Base-by-base conservation (phyloP, 2,113 vertebrate genomes). In the Mustela lutreola region DNA sequence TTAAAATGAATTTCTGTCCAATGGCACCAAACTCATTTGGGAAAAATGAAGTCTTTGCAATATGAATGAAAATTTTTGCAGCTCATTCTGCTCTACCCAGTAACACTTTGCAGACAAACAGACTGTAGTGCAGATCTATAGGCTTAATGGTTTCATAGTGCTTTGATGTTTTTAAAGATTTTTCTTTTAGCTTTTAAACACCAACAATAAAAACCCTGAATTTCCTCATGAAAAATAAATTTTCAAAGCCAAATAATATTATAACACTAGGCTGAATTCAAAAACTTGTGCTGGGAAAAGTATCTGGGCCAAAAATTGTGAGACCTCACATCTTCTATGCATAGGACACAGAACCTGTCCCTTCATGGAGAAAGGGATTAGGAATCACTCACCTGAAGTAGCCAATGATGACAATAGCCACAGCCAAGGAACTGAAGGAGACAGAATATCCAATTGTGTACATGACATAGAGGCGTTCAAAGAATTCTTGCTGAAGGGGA, bases 401-500 rank as follows among this genome's bases (percentile, higher is more conserved):
- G 73, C 99, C 99, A 60, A 99, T 99, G 96, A 99, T 99, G 95
- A 99, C 95, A 98, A 99, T 98, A 79, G 99, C 99, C 91, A 99
- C 98, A 1, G 99, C 98, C 92, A 99, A 98, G 36, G 99, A 99
- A 91, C 98, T 98, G 91, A 99, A 99, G 97, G 99, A 99, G 93
- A 99, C 97, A 0, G 99, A 99, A 3, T 99, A 99, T 31, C 99
- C 99, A 4, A 99, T 91, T 18, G 99, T 99, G 62, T 99, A 99
- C 99, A 99, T 99, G 96, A 99, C 33, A 19, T 99, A 99, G 63
- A 99, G 99, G 9, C 99, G 98, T 91, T 99, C 99, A 94, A 99
- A 99, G 98, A 99, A 99, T 31, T 99, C 98, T 97, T 98, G 98
- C 99, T 99, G 98, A n/a, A 93, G 56, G 53, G 70, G 79, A 92